Evolutionary conservation across 2,888 invertebrate genomes (phyloP).

Genomic region (Ormyrus rosae): DNA sequence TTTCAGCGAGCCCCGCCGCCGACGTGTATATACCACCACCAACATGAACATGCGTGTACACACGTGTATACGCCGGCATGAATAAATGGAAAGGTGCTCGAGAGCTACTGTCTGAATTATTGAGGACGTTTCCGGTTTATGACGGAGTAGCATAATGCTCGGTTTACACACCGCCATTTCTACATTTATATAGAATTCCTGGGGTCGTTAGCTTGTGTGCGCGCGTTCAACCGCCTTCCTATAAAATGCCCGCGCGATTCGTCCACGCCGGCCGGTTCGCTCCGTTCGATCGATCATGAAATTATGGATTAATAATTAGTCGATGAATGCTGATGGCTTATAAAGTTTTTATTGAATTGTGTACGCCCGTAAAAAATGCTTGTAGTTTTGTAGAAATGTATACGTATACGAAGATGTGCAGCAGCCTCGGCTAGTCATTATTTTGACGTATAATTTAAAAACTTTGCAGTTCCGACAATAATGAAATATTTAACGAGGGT

Average conservation of each 20-base stretch:
- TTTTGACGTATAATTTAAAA: no score
- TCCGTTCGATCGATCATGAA: conserved; percentile 20
- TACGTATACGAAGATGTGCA: no score
- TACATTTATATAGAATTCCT: conserved; percentile 36
- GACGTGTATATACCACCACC: not conserved
- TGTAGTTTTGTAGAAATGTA: no score
- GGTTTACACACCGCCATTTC: conserved; percentile 42
- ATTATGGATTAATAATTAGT: conserved; percentile 36
- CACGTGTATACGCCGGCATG: not conserved
- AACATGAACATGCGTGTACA: not conserved
- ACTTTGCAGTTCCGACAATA: no score
- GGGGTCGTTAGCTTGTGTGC: not conserved
- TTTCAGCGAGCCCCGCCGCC: conserved; percentile 8
- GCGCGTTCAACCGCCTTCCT: not conserved
- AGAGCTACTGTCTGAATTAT: conserved; percentile 36
- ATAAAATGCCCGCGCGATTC: conserved; percentile 32
- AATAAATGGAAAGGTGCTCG: conserved; percentile 13
- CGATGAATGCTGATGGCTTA: not conserved
- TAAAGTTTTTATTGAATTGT: not conserved
- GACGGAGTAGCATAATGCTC: conserved; percentile 45
- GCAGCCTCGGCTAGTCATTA: no score
- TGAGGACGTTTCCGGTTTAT: conserved; percentile 45
- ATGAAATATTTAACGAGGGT: no score
- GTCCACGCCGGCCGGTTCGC: not conserved
- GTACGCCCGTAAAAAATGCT: no score